These are phyloP conservation scores for Synergus umbraculus DNA, from an alignment of 2,888 invertebrate species.

Conservation along the genomic window DNA sequence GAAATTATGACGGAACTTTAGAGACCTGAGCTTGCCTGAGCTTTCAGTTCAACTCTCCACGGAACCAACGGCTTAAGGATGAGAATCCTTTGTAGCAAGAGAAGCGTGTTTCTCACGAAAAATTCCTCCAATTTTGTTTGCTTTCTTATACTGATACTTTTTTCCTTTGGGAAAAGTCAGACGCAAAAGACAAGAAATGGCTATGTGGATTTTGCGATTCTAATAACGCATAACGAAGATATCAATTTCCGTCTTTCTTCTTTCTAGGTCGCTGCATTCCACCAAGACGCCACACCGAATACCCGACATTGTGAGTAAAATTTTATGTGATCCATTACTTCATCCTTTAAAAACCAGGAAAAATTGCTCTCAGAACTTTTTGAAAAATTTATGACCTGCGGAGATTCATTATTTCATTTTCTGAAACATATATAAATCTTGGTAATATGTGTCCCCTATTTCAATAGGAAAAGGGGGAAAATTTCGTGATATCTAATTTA, in stretches of 20 bases:
- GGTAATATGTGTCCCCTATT: not conserved
- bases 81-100: slow-evolving; percentile 20
- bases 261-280: slow-evolving; percentile 32
- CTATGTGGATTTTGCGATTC: slow-evolving; percentile 8
- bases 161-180: not conserved
- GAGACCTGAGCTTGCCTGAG: not conserved
- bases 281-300: slow-evolving; percentile 40
- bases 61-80: not conserved
- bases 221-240: slow-evolving; percentile 22
- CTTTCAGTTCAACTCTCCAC: not conserved
- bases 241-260: slow-evolving; percentile 19
- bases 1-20: slow-evolving; percentile 24
- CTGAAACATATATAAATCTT: not conserved
- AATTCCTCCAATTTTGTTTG: not conserved
- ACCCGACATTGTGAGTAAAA: slow-evolving; percentile 32
- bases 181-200: not conserved
- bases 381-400: not conserved
- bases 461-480: not conserved
- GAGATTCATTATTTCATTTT: not conserved
- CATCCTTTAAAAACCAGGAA: not conserved
- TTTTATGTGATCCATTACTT: slow-evolving; percentile 29
- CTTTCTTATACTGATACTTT: not conserved
- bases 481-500: not conserved
- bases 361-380: slow-evolving; percentile 1
- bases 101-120: not conserved